Evolutionary conservation across 2,888 invertebrate genomes (phyloP).

Genomic region (Eupithecia tripunctaria): DNA sequence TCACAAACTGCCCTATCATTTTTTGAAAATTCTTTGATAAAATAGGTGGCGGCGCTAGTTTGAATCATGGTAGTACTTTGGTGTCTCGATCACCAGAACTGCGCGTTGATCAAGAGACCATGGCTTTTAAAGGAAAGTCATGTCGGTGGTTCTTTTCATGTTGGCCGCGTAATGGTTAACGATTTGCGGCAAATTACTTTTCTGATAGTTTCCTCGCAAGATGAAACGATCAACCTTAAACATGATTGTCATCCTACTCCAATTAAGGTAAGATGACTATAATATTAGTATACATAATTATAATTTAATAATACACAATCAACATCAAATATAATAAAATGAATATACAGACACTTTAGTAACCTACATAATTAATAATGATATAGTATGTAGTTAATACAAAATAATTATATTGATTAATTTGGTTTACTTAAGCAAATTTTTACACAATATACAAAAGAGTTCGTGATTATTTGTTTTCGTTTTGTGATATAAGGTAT

Average conservation of each 20-base stretch:
- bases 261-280: background rate
- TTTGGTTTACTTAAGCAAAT: slow-evolving; percentile 34
- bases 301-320: slow-evolving; percentile 2
- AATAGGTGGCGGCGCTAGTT: too few species aligned
- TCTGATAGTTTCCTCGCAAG: too few species aligned
- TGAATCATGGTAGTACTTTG: too few species aligned
- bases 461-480: background rate
- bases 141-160: too few species aligned
- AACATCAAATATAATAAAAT: slow-evolving; percentile 22
- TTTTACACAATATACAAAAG: slow-evolving; percentile 38
- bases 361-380: slow-evolving; percentile 27
- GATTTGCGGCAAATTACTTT: too few species aligned
- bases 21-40: too few species aligned
- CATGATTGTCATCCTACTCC: background rate
- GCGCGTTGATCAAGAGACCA: too few species aligned
- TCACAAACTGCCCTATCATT: too few species aligned
- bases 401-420: slow-evolving; percentile 16
- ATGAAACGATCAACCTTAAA: background rate
- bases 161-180: background rate
- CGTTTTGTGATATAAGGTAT: background rate
- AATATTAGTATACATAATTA: slow-evolving; percentile 7
- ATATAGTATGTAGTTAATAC: slow-evolving; percentile 17
- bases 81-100: too few species aligned
- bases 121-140: too few species aligned
- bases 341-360: slow-evolving; percentile 29